phyloP scores from a whole-genome alignment of 1,140 invertebrate genomes.

The Cotesia vestalis region DNA sequence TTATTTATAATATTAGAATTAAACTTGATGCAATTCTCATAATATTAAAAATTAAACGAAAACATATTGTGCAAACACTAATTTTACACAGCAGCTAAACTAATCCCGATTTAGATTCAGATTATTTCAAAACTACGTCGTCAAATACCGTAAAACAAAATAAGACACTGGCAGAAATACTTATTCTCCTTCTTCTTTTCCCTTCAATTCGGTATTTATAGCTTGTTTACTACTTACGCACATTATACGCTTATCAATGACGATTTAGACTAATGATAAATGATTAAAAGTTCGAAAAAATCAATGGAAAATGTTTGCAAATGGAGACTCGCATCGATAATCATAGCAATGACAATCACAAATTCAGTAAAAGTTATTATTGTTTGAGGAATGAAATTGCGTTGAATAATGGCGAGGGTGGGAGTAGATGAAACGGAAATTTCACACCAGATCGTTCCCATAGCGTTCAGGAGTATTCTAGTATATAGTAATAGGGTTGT shows the following conservation, averaged over 20 bases:
- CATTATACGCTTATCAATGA: neutral
- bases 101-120: neutral
- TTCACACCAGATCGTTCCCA: constrained; percentile 29
- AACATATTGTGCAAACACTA: neutral
- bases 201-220: constrained; percentile 12
- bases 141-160: constrained; percentile 2
- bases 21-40: too few species aligned
- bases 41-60: too few species aligned
- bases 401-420: too few species aligned
- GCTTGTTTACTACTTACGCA: constrained; percentile 25
- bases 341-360: too few species aligned
- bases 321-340: too few species aligned
- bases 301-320: too few species aligned
- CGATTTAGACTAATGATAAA: too few species aligned
- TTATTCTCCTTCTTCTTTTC: neutral
- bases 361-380: too few species aligned
- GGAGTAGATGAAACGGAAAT: constrained; percentile 4
- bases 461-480: constrained; percentile 1
- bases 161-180: constrained; percentile 1
- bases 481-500: constrained; percentile 2
- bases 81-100: neutral
- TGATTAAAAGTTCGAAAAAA: too few species aligned
- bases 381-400: too few species aligned
- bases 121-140: constrained; percentile 13
- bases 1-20: too few species aligned